Evolutionary conservation across 2,797 vertebrate genomes (phyloP).

Genomic region (Arrhamphus sclerolepis): DNA sequence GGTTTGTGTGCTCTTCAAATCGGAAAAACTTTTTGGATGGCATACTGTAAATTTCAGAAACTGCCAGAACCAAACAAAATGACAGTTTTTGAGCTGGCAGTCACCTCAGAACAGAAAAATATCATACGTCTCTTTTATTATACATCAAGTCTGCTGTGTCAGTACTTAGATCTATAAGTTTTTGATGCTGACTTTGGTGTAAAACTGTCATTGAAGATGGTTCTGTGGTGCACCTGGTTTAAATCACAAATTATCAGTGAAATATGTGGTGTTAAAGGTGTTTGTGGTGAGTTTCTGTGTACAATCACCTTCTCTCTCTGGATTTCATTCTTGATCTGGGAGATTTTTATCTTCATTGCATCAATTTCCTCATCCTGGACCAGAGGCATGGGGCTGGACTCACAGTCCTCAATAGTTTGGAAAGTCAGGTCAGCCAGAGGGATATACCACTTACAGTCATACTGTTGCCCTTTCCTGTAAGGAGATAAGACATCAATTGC

Average conservation of each 20-base stretch:
- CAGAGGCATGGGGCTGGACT: constrained; percentile 86
- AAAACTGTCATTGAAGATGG: background rate
- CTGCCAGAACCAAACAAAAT: no score
- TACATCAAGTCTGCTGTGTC: background rate
- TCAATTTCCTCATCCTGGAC: constrained; percentile 93
- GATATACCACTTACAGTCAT: constrained; percentile 97
- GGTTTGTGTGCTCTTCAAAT: no score
- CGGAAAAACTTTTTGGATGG: no score
- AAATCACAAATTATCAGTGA: no score
- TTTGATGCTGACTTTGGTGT: background rate
- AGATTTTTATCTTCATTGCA: constrained; percentile 93
- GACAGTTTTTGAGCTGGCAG: no score
- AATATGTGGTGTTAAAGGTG: background rate
- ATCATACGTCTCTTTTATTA: no score
- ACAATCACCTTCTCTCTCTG: constrained; percentile 90
- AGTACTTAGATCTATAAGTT: background rate
- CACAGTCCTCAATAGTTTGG: constrained; percentile 90
- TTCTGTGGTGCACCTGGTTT: background rate
- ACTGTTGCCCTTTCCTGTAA: constrained; percentile 91
- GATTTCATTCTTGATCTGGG: constrained; percentile 93
- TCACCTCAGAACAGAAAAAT: no score
- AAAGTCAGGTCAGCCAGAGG: constrained; percentile 92
- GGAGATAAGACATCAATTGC: background rate
- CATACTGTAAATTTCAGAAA: no score
- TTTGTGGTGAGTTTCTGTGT: background rate